phyloP scores from a whole-genome alignment of 2,113 vertebrate genomes.

The Archilochus colubris region DNA sequence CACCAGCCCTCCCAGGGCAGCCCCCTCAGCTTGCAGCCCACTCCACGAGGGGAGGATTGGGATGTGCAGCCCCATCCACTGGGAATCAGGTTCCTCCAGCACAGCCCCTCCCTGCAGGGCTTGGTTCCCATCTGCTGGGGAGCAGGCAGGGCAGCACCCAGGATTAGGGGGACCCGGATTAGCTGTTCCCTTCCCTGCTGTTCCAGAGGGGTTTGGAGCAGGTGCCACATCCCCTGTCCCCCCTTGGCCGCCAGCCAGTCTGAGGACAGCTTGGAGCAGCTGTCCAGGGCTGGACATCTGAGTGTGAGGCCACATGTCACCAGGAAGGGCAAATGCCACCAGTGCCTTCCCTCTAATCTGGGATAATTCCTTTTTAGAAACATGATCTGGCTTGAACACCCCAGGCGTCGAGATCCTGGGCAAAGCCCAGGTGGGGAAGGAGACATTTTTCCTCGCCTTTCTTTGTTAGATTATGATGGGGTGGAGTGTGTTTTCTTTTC shows the following conservation, averaged over 20 bases:
- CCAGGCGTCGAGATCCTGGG: background rate
- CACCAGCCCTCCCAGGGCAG: background rate
- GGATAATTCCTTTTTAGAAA: slow-evolving; percentile 64
- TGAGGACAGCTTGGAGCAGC: slow-evolving; percentile 68
- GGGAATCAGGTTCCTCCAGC: background rate
- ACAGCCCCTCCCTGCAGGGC: background rate
- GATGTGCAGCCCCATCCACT: background rate
- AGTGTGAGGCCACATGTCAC: slow-evolving; percentile 42
- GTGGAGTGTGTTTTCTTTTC: background rate
- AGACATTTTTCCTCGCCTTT: background rate
- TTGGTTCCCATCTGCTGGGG: background rate
- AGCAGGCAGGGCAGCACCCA: slow-evolving; percentile 33
- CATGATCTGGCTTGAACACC: background rate
- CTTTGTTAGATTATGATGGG: background rate
- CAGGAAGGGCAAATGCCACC: slow-evolving; percentile 68
- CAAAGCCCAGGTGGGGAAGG: slow-evolving; percentile 2
- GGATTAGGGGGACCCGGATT: background rate
- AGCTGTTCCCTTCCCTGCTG: background rate
- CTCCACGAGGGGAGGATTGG: background rate
- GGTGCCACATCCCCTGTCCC: slow-evolving; percentile 31
- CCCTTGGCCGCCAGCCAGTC: slow-evolving; percentile 78
- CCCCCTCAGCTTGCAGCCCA: accelerated
- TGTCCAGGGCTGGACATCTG: slow-evolving; percentile 56
- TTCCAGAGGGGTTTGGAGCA: slow-evolving; percentile 42
- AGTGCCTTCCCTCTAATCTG: slow-evolving; percentile 29